These are phyloP conservation scores for Ceratosolen fusciceps DNA, from an alignment of 1,140 invertebrate genomes.

Conservation along the genomic window DNA sequence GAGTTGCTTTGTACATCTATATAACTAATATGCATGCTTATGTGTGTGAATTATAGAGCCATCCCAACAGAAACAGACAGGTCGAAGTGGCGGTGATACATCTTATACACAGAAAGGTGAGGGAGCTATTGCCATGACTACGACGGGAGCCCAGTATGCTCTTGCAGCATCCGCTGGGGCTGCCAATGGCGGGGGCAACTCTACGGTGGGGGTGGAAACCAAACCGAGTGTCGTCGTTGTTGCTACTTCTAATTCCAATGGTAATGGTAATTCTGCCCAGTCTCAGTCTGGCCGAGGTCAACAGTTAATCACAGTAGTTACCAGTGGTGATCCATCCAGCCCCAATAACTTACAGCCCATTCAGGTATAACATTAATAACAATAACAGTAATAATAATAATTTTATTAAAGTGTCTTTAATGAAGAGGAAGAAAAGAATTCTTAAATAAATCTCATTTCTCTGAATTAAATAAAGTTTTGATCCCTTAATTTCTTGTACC, in stretches of 20 bases:
- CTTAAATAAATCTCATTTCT: too few relatives aligned
- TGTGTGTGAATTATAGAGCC: constrained; percentile 58
- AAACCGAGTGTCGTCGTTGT: constrained; percentile 69
- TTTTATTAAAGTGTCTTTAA: too few relatives aligned
- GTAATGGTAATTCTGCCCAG: constrained; percentile 61
- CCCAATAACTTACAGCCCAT: constrained; percentile 69
- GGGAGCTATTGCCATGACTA: constrained; percentile 71
- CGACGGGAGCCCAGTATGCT: constrained; percentile 70
- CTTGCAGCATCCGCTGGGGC: constrained; percentile 68
- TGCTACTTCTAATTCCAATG: constrained; percentile 68
- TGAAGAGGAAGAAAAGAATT: too few relatives aligned
- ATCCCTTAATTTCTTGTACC: too few relatives aligned
- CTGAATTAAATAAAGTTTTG: too few relatives aligned
- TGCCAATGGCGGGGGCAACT: constrained; percentile 59
- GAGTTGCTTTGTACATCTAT: constrained; percentile 23
- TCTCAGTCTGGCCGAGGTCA: constrained; percentile 65
- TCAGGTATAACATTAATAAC: constrained; percentile 57
- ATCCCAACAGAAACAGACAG: constrained; percentile 62
- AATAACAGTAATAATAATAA: too few relatives aligned
- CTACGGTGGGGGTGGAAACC: constrained; percentile 65
- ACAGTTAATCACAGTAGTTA: constrained; percentile 69
- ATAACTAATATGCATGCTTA: constrained; percentile 36
- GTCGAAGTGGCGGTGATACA: constrained; percentile 60
- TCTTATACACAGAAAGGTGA: constrained; percentile 62
- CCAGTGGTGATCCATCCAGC: constrained; percentile 68